Evolutionary conservation across 2,113 vertebrate genomes (phyloP).

Genomic region (Capreolus pygargus): DNA sequence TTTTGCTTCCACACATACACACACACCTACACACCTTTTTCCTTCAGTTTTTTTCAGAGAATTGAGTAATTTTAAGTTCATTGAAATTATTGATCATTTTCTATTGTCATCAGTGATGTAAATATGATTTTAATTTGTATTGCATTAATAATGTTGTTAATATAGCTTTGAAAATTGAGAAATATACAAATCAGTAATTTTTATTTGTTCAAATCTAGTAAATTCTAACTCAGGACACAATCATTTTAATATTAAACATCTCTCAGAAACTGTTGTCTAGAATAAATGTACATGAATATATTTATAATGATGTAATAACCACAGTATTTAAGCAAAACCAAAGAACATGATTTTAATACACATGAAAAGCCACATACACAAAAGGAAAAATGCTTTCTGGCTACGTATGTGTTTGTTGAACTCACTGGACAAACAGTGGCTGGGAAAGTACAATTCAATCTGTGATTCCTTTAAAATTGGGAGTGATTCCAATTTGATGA

Average conservation of each 20-base stretch:
- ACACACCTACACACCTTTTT: background rate
- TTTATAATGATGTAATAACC: background rate
- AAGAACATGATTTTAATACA: background rate
- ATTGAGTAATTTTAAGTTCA: background rate
- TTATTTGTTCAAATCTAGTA: background rate
- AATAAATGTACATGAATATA: background rate
- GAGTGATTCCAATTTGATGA: constrained; percentile 28
- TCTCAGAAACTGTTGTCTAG: background rate
- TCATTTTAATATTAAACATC: background rate
- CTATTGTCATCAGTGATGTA: background rate
- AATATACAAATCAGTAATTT: background rate
- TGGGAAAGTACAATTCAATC: constrained; percentile 45
- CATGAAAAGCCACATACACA: background rate
- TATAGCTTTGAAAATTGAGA: background rate
- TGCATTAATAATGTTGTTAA: background rate
- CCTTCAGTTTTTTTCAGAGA: background rate
- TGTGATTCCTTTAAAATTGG: constrained; percentile 50
- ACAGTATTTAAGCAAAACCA: background rate
- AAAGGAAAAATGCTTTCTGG: constrained; percentile 17
- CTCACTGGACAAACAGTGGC: constrained; percentile 61
- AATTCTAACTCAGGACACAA: background rate
- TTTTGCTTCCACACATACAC: background rate
- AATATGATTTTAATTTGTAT: background rate
- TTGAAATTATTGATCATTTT: background rate
- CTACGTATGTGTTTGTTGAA: constrained; percentile 54